A percentile compares a stretch with the other conserved stretches of the same genome.
These are phyloP conservation scores for Zootoca vivipara DNA, from an alignment of 2,113 vertebrate species.

Conservation along the genomic window DNA sequence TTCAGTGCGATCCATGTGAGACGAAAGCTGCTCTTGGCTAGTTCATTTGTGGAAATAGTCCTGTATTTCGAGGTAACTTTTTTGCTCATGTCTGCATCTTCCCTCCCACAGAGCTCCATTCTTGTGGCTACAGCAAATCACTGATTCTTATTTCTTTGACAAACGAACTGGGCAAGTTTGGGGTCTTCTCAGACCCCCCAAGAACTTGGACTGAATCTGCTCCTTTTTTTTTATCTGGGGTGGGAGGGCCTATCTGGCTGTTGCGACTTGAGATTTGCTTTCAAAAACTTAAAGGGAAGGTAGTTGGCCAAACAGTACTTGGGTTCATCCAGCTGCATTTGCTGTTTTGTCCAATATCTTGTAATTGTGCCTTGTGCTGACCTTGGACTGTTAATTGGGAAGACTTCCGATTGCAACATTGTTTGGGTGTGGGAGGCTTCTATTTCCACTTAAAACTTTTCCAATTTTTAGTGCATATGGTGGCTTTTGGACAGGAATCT, in stretches of 20 bases:
- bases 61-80: constrained; percentile 89
- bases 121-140: constrained; percentile 30
- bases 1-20: constrained; percentile 84
- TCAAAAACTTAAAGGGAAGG: not conserved
- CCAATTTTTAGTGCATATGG: not conserved
- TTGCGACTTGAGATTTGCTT: constrained; percentile 7
- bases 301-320: not conserved
- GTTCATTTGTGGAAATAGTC: constrained; percentile 87
- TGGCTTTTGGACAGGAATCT: not conserved
- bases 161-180: constrained; percentile 2
- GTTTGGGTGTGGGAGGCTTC: constrained; percentile 18
- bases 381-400: constrained; percentile 10
- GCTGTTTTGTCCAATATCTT: constrained; percentile 8
- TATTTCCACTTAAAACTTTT: constrained; percentile 2
- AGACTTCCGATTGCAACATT: not conserved
- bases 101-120: constrained; percentile 68
- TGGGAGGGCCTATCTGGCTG: constrained; percentile 23
- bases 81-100: constrained; percentile 90
- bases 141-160: constrained; percentile 11
- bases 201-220: constrained; percentile 16
- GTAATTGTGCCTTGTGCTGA: constrained; percentile 7
- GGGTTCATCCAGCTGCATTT: constrained; percentile 15
- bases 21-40: constrained; percentile 89
- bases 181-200: constrained; percentile 21
- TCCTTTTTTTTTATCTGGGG: constrained; percentile 9